phyloP scores from a whole-genome alignment of 1,140 invertebrate species.

The Anoplolepis gracilipes region DNA sequence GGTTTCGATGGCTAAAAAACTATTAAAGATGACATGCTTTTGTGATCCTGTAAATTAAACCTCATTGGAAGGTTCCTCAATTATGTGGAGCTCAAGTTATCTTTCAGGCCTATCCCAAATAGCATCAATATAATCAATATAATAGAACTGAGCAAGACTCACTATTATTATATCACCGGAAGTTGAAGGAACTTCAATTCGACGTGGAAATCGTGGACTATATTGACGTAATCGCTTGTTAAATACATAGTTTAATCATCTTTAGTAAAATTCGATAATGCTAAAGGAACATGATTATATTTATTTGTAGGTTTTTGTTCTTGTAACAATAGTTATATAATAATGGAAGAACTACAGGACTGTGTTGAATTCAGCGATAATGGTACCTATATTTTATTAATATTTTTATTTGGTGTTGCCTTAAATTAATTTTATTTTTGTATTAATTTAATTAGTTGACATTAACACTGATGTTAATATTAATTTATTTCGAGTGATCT shows the following conservation, averaged over 20 bases:
- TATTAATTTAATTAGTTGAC: conserved; percentile 9
- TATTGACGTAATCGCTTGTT: conserved; percentile 53
- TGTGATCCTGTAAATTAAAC: too few relatives aligned
- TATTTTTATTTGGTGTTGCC: background rate
- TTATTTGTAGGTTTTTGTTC: conserved; percentile 72
- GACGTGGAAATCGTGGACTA: conserved; percentile 77
- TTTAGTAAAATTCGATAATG: conserved; percentile 9
- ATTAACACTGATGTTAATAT: background rate
- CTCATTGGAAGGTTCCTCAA: too few relatives aligned
- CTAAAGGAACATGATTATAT: conserved; percentile 29
- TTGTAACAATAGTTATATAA: conserved; percentile 77
- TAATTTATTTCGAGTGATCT: conserved; percentile 3
- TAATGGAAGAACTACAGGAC: conserved; percentile 73
- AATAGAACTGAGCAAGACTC: conserved; percentile 74
- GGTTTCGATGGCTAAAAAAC: too few relatives aligned
- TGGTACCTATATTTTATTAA: conserved; percentile 61
- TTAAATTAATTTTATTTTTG: background rate
- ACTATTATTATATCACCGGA: conserved; percentile 77
- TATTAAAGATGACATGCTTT: too few relatives aligned
- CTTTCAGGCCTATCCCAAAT: too few relatives aligned
- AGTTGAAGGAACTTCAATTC: conserved; percentile 74
- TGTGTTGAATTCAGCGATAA: conserved; percentile 80
- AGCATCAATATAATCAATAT: too few relatives aligned
- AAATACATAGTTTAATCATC: background rate
- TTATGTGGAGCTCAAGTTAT: too few relatives aligned